Percentiles rank a stretch among this genome's conserved stretches.
These are phyloP conservation scores for Crocallis elinguaria DNA, from an alignment of 2,888 invertebrate genomes.

Conservation along the genomic window DNA sequence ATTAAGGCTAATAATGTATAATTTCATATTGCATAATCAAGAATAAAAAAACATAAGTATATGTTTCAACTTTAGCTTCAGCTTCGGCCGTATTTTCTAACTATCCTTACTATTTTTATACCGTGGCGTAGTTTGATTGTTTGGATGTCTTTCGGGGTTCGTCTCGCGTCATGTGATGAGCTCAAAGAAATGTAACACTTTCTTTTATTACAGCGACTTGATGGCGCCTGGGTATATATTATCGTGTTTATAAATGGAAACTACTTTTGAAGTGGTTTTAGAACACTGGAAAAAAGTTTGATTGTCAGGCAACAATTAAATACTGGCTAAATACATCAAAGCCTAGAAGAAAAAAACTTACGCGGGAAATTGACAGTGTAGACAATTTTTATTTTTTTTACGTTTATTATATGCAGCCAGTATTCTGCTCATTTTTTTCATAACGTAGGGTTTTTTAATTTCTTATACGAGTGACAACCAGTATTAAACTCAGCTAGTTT, in stretches of 20 bases:
- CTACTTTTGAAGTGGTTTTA: constrained; percentile 5
- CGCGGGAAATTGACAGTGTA: too few species aligned
- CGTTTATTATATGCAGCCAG: too few species aligned
- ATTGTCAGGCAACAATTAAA: neutral
- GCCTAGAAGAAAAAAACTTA: too few species aligned
- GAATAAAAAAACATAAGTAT: too few species aligned
- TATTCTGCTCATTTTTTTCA: too few species aligned
- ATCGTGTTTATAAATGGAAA: constrained; percentile 1
- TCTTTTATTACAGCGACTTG: constrained; percentile 20
- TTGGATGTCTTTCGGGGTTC: neutral
- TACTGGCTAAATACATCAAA: too few species aligned
- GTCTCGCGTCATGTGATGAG: constrained; percentile 11
- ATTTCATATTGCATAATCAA: too few species aligned
- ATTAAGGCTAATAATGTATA: too few species aligned
- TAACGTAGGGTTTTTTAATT: too few species aligned
- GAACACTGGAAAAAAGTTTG: neutral
- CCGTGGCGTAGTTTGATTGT: constrained; percentile 7
- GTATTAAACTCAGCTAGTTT: too few species aligned
- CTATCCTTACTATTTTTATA: constrained; percentile 6
- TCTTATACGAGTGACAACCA: too few species aligned
- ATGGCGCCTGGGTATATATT: constrained; percentile 18
- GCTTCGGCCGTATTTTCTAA: neutral
- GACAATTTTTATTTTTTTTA: too few species aligned
- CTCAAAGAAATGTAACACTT: constrained; percentile 22
- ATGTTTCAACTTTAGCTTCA: neutral